A percentile compares a stretch with the other conserved stretches of the same genome.
Conservation (phyloP, 2,113 vertebrate species). For the Regulus satrapa region DNA sequence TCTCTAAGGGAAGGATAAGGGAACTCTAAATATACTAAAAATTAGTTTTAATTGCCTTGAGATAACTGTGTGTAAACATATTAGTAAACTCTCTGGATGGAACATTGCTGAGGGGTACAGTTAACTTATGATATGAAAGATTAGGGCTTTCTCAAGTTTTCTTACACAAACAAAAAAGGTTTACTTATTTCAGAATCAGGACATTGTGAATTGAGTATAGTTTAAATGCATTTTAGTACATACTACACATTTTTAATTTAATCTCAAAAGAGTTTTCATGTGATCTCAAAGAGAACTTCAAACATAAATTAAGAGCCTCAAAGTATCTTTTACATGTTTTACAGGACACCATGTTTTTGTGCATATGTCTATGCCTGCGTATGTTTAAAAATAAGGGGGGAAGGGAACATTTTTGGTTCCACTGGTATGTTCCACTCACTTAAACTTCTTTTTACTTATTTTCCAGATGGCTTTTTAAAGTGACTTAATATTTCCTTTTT, state of each 20-base stretch:
- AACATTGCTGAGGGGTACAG: neutral
- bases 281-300: neutral
- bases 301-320: neutral
- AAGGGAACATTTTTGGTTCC: neutral
- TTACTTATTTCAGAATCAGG: neutral
- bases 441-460: neutral
- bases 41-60: neutral
- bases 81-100: neutral
- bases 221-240: neutral
- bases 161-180: neutral
- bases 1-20: neutral
- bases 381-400: neutral
- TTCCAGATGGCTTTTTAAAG: neutral
- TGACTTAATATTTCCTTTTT: neutral
- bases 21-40: neutral
- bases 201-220: neutral
- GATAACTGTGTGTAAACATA: neutral
- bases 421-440: neutral
- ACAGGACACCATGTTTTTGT: neutral
- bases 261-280: neutral
- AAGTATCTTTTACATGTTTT: neutral
- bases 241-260: neutral
- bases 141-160: neutral
- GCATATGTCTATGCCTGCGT: rapidly evolving
- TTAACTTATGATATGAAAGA: neutral